Conservation (phyloP, 1,140 invertebrate species). For the Trigoniulus corallinus region DNA sequence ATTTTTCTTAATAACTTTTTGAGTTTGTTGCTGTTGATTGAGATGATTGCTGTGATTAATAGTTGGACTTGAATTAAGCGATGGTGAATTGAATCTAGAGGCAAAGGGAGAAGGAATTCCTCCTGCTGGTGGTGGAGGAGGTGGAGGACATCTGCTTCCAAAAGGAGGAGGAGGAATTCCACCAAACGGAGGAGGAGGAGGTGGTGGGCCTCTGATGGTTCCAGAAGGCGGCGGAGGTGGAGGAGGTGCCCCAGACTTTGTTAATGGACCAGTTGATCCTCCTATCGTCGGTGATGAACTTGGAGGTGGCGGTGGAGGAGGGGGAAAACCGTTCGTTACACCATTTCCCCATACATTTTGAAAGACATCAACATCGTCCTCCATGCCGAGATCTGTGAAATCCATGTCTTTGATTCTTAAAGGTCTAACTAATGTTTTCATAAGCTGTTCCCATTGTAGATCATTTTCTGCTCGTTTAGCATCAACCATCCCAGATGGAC, state of each 20-base stretch:
- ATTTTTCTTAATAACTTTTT: slow-evolving; percentile 46
- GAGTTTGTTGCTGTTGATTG: slow-evolving; percentile 2
- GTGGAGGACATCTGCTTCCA: slow-evolving; percentile 18
- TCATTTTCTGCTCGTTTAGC: slow-evolving; percentile 81
- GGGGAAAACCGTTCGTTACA: slow-evolving; percentile 11
- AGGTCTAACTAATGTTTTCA: slow-evolving; percentile 59
- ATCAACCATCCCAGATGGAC: slow-evolving; percentile 34
- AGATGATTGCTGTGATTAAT: slow-evolving; percentile 1
- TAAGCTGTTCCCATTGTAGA: slow-evolving; percentile 83
- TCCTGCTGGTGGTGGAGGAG: slow-evolving; percentile 27
- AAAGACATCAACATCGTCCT: slow-evolving; percentile 31
- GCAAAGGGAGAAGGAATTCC: slow-evolving; percentile 18
- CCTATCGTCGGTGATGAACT: too few species aligned
- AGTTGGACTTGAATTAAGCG: slow-evolving; percentile 2
- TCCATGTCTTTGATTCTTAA: slow-evolving; percentile 87
- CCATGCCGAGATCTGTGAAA: slow-evolving; percentile 72
- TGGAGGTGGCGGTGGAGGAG: slow-evolving; percentile 17
- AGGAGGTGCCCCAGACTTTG: slow-evolving; percentile 17
- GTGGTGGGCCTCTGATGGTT: slow-evolving; percentile 17
- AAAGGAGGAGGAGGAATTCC: slow-evolving; percentile 25
- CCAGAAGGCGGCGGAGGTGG: slow-evolving; percentile 28
- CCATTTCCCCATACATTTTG: slow-evolving; percentile 3
- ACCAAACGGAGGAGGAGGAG: slow-evolving; percentile 26
- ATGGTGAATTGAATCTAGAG: slow-evolving; percentile 7
- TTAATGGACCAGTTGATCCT: too few species aligned